phyloP scores from a whole-genome alignment of 2,113 vertebrate genomes.

The Rutilus rutilus region DNA sequence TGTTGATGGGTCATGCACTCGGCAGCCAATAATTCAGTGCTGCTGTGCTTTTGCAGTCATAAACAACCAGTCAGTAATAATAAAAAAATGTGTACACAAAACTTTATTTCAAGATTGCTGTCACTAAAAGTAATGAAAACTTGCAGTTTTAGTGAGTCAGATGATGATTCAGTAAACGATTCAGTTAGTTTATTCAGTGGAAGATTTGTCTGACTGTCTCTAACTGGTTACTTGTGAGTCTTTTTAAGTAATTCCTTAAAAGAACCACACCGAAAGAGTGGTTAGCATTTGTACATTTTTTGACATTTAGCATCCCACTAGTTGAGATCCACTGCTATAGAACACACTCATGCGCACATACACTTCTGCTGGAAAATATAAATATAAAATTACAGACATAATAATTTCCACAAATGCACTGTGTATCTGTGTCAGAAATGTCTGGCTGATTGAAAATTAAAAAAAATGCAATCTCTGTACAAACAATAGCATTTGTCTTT shows the following conservation, averaged over 20 bases:
- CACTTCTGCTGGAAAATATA: too few relatives aligned
- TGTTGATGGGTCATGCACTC: not conserved
- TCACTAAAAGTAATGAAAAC: not conserved
- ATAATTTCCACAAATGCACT: not conserved
- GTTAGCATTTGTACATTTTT: too few relatives aligned
- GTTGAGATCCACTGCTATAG: too few relatives aligned
- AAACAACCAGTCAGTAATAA: not conserved
- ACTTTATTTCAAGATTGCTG: not conserved
- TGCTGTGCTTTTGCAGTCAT: not conserved
- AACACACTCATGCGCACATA: too few relatives aligned
- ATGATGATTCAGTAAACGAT: not conserved
- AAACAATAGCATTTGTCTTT: too few relatives aligned
- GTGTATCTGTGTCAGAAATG: conserved; percentile 1
- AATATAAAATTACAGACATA: not conserved
- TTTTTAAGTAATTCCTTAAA: not conserved
- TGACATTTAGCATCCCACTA: too few relatives aligned
- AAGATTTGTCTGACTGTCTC: not conserved
- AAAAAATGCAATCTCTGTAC: too few relatives aligned
- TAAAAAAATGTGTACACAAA: not conserved
- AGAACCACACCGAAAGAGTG: not conserved
- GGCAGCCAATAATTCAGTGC: not conserved
- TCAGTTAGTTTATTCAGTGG: not conserved
- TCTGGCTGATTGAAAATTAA: not conserved
- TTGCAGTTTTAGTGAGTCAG: not conserved
- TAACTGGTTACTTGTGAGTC: not conserved